Evolutionary conservation across 2,888 invertebrate species (phyloP).

Genomic region (Chymomyza fuscimana): DNA sequence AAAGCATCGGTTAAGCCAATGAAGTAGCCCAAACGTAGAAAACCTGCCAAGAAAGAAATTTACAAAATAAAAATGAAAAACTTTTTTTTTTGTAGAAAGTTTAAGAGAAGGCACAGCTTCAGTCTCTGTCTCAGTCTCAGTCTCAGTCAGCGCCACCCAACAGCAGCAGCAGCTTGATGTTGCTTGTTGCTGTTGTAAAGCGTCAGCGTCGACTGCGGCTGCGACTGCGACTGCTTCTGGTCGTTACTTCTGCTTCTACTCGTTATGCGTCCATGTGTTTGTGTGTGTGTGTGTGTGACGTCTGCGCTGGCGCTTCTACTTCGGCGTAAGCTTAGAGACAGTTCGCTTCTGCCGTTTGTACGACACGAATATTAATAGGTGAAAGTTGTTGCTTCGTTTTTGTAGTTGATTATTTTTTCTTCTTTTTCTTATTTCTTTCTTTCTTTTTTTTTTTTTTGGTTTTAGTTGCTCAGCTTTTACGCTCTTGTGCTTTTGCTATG

Average conservation of each 20-base stretch:
- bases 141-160: constrained; percentile 35
- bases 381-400: constrained; percentile 76
- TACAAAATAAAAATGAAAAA: constrained; percentile 43
- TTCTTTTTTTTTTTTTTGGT: constrained; percentile 14
- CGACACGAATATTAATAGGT: constrained; percentile 79
- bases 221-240: constrained; percentile 31
- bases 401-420: constrained; percentile 27
- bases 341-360: constrained; percentile 62
- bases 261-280: constrained; percentile 9
- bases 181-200: constrained; percentile 56
- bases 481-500: constrained; percentile 15
- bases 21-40: neutral
- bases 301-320: constrained; percentile 12
- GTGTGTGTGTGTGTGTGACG: neutral
- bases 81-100: constrained; percentile 44
- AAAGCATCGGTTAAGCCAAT: constrained; percentile 2
- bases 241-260: constrained; percentile 54
- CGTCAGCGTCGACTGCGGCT: constrained; percentile 64
- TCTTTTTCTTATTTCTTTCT: constrained; percentile 8
- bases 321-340: constrained; percentile 33
- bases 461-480: constrained; percentile 24
- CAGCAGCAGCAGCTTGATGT: constrained; percentile 45
- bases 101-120: constrained; percentile 36
- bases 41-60: constrained; percentile 40
- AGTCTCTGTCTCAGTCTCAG: constrained; percentile 21